Conservation (phyloP, 2,113 vertebrate species). For the Gracilinanus agilis region DNA sequence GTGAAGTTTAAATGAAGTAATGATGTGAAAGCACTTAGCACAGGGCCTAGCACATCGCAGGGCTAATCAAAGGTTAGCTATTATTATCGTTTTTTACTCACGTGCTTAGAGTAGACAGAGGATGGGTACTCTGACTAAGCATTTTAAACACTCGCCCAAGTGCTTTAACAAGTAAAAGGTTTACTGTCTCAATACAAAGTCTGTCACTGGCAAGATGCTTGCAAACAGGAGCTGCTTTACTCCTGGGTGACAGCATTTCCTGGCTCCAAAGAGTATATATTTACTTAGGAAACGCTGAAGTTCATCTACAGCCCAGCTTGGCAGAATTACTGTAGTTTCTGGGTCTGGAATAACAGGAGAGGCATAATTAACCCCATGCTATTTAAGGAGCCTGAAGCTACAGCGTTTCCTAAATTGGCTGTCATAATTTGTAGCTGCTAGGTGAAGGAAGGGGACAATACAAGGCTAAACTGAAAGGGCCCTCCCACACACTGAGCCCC, state of each 20-base stretch:
- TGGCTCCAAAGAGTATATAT: neutral
- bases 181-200: neutral
- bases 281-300: neutral
- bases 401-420: neutral
- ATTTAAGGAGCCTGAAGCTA: neutral
- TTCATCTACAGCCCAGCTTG: neutral
- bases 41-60: neutral
- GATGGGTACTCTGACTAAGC: neutral
- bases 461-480: neutral
- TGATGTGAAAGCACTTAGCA: neutral
- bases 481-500: neutral
- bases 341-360: neutral
- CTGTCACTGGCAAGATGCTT: neutral
- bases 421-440: slow-evolving; percentile 4
- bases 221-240: neutral
- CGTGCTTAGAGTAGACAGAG: neutral
- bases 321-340: neutral
- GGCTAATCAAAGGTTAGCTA: neutral
- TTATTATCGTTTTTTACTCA: neutral
- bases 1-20: neutral
- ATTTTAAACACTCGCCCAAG: neutral
- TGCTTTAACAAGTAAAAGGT: neutral
- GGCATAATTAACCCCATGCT: neutral
- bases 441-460: neutral
- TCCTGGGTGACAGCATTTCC: neutral